Conservation (phyloP, 2,888 invertebrate genomes). For the Aphelenchoides bicaudatus region DNA sequence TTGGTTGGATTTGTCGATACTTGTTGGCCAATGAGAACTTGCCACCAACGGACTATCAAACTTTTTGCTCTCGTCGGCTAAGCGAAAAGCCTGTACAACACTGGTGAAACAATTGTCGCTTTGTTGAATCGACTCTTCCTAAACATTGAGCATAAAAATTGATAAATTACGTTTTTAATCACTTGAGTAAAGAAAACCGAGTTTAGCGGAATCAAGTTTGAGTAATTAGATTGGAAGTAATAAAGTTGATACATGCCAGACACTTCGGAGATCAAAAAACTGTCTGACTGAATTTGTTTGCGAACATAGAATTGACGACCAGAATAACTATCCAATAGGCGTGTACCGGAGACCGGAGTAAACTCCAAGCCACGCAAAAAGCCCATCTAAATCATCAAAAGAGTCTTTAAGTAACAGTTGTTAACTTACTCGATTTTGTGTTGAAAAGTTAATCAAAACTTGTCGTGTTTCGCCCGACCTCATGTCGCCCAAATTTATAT, state of each 20-base stretch:
- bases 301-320: slow-evolving; percentile 3
- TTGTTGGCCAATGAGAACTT: background rate
- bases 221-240: background rate
- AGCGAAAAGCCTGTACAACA: slow-evolving; percentile 4
- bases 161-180: too few relatives aligned
- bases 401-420: background rate
- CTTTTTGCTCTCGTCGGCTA: background rate
- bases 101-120: background rate
- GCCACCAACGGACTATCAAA: slow-evolving; percentile 9
- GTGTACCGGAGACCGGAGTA: background rate
- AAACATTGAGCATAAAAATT: too few relatives aligned
- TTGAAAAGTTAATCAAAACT: background rate
- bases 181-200: background rate
- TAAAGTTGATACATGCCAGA: background rate
- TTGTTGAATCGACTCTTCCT: background rate
- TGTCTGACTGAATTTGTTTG: background rate
- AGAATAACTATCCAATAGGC: background rate
- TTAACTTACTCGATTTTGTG: slow-evolving; percentile 1
- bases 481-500: slow-evolving; percentile 11
- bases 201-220: slow-evolving; percentile 5
- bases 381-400: slow-evolving; percentile 5
- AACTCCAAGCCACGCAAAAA: background rate
- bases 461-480: slow-evolving; percentile 10
- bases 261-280: slow-evolving; percentile 13
- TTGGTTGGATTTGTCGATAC: background rate